Base-by-base conservation (phyloP, 2,888 invertebrate genomes). In the Ichneumon xanthorius region DNA sequence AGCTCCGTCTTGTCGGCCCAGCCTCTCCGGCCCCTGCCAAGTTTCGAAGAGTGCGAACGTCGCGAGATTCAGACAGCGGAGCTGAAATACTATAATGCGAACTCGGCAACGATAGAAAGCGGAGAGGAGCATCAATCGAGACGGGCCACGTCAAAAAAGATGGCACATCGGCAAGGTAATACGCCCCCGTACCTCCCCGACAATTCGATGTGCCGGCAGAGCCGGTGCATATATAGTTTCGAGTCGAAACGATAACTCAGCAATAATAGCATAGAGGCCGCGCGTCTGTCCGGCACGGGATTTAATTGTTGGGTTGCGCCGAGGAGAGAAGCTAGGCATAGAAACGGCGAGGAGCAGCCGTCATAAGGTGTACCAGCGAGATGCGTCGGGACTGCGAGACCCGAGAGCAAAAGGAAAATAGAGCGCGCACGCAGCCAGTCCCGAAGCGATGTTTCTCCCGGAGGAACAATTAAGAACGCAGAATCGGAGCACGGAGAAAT, bases 251-350 rank as follows among this genome's bases (percentile, higher is more conserved):
- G 90, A 92, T 92, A 92, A 92, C 91, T 92, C 92, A 90, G 88
- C 90, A 90, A 90, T 92, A 92, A 92, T 92, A 90, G 90, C 90
- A 92, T 90, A 87, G 79, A 50, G 72, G 73, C 50, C 61, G 78
- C 79, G 90, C 90, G 90, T 91, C 90, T 88, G 88, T 90, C 88
- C 88, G 88, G 90, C 88, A 16, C 16, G 89, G 89, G 91, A 91
- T 92, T 92, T 92, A 92, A 92, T 92, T 91, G 92, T 92, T 91
- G 90, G 92, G 92, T 92, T 91, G 91, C 84, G 82, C 87, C 88
- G 67, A 70, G 45, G 14, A 82, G 82, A 45, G 30, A 7, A 50
- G 11, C 87, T 77, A 76, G 63, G 76, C 58, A 45, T 80, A 77
- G 79, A 76, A 76, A 80, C 45, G 40, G 55, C 48, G 65, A 67